These are phyloP conservation scores for Microcebus ravelobensis DNA, from an alignment of 2,113 vertebrate genomes.

Conservation along the genomic window DNA sequence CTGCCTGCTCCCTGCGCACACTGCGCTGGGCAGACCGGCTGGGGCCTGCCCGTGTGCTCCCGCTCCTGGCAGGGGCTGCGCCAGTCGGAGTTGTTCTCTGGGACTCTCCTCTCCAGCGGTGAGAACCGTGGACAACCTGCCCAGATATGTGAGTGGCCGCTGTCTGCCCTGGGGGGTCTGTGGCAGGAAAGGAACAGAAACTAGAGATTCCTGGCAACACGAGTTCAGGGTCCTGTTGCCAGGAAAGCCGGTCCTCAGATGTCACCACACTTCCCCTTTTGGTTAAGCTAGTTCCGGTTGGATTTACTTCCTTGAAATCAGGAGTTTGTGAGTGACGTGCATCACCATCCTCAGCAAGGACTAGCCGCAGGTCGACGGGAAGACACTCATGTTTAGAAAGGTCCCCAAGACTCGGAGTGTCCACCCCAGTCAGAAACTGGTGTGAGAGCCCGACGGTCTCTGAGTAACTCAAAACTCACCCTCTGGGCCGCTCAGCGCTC, in stretches of 20 bases:
- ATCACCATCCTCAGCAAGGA: neutral
- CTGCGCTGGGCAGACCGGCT: neutral
- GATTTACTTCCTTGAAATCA: neutral
- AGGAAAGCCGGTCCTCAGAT: neutral
- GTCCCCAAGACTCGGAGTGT: neutral
- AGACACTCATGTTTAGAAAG: neutral
- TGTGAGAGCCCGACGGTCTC: neutral
- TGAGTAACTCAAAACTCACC: neutral
- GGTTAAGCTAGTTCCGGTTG: neutral
- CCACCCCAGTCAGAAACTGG: neutral
- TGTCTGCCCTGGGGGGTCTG: neutral
- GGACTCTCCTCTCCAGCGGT: neutral
- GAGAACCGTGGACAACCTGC: accelerated
- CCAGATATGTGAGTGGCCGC: neutral
- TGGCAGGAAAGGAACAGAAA: neutral
- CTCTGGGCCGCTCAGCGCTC: neutral
- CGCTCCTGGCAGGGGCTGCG: too few relatives aligned
- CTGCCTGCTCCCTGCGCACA: neutral
- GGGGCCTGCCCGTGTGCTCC: too few relatives aligned
- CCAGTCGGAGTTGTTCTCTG: neutral
- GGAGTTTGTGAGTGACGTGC: neutral
- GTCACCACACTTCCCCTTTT: neutral
- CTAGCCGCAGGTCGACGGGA: neutral
- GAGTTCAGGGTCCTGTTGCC: neutral
- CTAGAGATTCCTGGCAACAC: accelerated